Percentiles rank a stretch among this genome's conserved stretches.
These are phyloP conservation scores for Trochalopteron elliotii DNA, from an alignment of 2,113 vertebrate species.

Conservation along the genomic window DNA sequence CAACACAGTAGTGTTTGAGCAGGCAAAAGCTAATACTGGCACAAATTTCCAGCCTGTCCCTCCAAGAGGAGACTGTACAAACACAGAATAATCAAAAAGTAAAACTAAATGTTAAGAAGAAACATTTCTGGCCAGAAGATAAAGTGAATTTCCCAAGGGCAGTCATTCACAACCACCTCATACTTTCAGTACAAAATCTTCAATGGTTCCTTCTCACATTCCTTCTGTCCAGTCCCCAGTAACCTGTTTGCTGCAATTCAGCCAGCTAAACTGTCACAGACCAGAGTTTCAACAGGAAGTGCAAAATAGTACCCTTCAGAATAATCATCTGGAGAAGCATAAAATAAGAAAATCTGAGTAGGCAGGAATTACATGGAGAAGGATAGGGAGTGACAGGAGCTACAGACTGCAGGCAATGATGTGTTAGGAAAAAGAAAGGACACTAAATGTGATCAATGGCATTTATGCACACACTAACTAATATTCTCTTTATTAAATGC, in stretches of 20 bases:
- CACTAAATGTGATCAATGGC: background rate
- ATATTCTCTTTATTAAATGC: background rate
- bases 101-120: background rate
- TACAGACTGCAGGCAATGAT: background rate
- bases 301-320: background rate
- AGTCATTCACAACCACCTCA: background rate
- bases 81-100: background rate
- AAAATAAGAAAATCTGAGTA: background rate
- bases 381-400: background rate
- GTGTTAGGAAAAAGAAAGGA: background rate
- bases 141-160: background rate
- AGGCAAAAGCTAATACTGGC: background rate
- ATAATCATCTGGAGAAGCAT: background rate
- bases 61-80: background rate
- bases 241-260: background rate
- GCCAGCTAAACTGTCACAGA: background rate
- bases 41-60: background rate
- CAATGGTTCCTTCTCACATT: background rate
- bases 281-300: background rate
- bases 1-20: background rate
- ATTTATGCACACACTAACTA: background rate
- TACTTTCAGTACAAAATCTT: background rate
- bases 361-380: background rate
- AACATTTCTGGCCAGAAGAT: background rate
- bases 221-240: conserved; percentile 2